Percentiles rank a stretch among this genome's conserved stretches.
phyloP scores from a whole-genome alignment of 2,888 invertebrate genomes.

The Thecocarcelia acutangulata region DNA sequence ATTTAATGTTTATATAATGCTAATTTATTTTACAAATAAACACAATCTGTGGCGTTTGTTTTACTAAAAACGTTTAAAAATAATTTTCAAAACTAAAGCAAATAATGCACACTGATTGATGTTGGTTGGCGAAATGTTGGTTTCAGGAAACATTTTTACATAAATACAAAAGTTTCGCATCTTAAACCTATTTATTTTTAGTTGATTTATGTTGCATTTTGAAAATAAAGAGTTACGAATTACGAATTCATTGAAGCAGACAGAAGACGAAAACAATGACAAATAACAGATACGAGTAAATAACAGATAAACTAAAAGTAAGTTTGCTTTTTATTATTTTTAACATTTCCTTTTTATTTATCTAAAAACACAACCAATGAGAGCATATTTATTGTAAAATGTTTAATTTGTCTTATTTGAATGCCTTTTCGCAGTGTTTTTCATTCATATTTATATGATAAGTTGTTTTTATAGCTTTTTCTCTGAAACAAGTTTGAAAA shows the following conservation, averaged over 20 bases:
- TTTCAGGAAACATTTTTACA: constrained; percentile 47
- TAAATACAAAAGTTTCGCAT: constrained; percentile 57
- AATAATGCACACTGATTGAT: constrained; percentile 3
- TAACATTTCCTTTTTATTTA: constrained; percentile 71
- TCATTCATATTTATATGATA: constrained; percentile 57
- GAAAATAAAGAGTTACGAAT: constrained; percentile 5
- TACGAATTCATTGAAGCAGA: not conserved
- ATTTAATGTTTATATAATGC: no score
- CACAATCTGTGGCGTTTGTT: constrained; percentile 64
- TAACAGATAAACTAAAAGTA: no score
- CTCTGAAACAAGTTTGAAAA: constrained; percentile 31
- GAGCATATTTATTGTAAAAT: constrained; percentile 78
- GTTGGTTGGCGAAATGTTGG: constrained; percentile 9
- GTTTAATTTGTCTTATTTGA: constrained; percentile 66
- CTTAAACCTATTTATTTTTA: constrained; percentile 9
- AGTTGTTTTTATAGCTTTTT: constrained; percentile 13
- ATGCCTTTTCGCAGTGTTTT: constrained; percentile 54
- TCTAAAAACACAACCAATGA: constrained; percentile 82
- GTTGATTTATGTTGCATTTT: constrained; percentile 5
- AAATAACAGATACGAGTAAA: constrained; percentile 7
- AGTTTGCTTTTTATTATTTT: constrained; percentile 37
- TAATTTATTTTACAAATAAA: constrained; percentile 67
- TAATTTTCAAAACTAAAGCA: constrained; percentile 13
- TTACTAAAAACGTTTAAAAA: constrained; percentile 31
- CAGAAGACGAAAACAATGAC: not conserved